A percentile compares a stretch with the other conserved stretches of the same genome.
These are phyloP conservation scores for Atherinosoma microstoma DNA, from an alignment of 2,797 vertebrate genomes.

Conservation along the genomic window DNA sequence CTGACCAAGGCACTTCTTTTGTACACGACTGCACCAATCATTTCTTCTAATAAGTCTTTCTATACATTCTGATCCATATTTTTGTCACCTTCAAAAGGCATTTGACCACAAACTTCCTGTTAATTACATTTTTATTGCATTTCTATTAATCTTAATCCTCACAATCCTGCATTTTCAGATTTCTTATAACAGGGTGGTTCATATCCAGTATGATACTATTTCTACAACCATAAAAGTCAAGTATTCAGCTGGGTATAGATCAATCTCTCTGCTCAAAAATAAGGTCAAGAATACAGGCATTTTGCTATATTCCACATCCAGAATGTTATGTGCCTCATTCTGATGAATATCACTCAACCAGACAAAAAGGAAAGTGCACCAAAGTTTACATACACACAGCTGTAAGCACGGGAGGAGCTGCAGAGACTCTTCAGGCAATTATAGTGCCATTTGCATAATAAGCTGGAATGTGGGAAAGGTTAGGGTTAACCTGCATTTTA, in stretches of 20 bases:
- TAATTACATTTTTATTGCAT: not conserved
- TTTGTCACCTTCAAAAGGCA: not conserved
- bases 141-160: not conserved
- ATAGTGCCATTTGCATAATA: conserved; percentile 57
- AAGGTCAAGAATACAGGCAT: not conserved
- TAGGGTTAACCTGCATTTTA: not conserved
- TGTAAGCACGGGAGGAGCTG: conserved; percentile 45
- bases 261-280: not conserved
- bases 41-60: not conserved
- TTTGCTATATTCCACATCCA: not conserved
- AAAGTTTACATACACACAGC: conserved; percentile 34
- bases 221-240: not conserved
- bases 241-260: not conserved
- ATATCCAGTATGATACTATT: not conserved
- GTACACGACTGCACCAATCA: not conserved
- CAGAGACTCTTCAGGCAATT: conserved; percentile 37
- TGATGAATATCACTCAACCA: not conserved
- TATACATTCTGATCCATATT: not conserved
- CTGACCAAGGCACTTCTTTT: conserved; percentile 58
- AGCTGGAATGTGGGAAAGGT: conserved; percentile 45
- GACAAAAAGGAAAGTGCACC: conserved; percentile 44
- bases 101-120: not conserved
- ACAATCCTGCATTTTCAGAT: not conserved
- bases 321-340: not conserved
- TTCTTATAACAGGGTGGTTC: not conserved